Percentiles rank a stretch among this genome's conserved stretches.
phyloP scores from a whole-genome alignment of 2,113 vertebrate species.

The Odocoileus hemionus region DNA sequence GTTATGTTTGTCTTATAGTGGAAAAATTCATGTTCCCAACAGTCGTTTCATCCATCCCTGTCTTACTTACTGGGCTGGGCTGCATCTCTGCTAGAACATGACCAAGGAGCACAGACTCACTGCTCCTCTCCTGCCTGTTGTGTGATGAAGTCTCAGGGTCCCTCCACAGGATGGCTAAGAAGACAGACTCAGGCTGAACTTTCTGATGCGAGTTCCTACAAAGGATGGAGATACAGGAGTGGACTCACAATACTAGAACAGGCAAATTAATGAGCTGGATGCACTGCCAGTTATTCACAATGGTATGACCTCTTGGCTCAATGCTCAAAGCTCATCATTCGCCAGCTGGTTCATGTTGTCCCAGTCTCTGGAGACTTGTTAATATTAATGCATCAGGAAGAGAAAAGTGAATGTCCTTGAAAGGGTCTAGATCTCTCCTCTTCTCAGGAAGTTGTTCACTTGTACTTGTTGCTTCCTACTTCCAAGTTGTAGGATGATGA shows the following conservation, averaged over 20 bases:
- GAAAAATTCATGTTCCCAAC: neutral
- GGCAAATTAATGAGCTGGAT: neutral
- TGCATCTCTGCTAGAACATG: neutral
- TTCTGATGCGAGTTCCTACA: neutral
- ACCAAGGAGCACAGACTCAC: neutral
- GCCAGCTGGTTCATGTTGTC: neutral
- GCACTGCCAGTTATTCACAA: neutral
- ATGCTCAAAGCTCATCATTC: neutral
- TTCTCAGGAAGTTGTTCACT: neutral
- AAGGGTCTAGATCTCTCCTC: neutral
- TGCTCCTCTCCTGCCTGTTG: neutral
- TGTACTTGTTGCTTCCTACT: neutral
- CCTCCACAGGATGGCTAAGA: neutral
- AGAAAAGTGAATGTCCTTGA: neutral
- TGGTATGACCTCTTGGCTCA: neutral
- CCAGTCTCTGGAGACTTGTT: neutral
- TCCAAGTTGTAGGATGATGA: neutral
- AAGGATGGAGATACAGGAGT: neutral
- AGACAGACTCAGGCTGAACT: neutral
- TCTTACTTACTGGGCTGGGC: neutral
- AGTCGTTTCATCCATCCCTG: neutral
- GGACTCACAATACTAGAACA: neutral
- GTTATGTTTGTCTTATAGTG: neutral
- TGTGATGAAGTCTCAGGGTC: neutral
- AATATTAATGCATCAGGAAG: neutral